Percentiles rank a stretch among this genome's conserved stretches.
phyloP scores from a whole-genome alignment of 92 coral and sea anemone species.

The Siderastrea siderea region DNA sequence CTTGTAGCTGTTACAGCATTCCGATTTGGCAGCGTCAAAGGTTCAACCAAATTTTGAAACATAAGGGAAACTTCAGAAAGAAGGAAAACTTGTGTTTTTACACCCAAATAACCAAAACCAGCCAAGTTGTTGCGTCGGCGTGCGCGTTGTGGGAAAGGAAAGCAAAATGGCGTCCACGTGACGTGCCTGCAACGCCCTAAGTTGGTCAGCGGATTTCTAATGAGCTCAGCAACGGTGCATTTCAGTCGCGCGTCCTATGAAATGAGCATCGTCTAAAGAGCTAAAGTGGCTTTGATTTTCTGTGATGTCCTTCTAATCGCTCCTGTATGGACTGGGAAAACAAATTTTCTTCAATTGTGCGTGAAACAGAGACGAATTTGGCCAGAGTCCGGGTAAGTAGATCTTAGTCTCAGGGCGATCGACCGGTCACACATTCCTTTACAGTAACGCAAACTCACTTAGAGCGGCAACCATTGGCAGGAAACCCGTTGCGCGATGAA shows the following conservation, averaged over 20 bases:
- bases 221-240: not conserved
- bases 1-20: too few relatives aligned
- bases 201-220: conserved; percentile 8
- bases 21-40: too few relatives aligned
- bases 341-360: conserved; percentile 92
- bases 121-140: too few relatives aligned
- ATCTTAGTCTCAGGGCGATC: not conserved
- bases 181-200: not conserved
- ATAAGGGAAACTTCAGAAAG: too few relatives aligned
- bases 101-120: too few relatives aligned
- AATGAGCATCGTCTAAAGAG: not conserved
- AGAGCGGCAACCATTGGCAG: not conserved
- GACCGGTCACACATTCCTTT: conserved; percentile 28
- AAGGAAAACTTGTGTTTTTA: too few relatives aligned
- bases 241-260: not conserved
- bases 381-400: conserved; percentile 87
- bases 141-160: too few relatives aligned
- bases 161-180: not conserved
- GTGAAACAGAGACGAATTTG: conserved; percentile 90
- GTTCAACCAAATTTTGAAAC: too few relatives aligned
- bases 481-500: not conserved
- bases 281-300: too few relatives aligned
- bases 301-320: not conserved
- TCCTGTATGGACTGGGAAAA: conserved; percentile 90
- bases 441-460: conserved; percentile 20